Evolutionary conservation across 2,888 invertebrate genomes (phyloP), one percentile per base, ranked within the genome.

Genomic region (Microctonus aethiopoides): DNA sequence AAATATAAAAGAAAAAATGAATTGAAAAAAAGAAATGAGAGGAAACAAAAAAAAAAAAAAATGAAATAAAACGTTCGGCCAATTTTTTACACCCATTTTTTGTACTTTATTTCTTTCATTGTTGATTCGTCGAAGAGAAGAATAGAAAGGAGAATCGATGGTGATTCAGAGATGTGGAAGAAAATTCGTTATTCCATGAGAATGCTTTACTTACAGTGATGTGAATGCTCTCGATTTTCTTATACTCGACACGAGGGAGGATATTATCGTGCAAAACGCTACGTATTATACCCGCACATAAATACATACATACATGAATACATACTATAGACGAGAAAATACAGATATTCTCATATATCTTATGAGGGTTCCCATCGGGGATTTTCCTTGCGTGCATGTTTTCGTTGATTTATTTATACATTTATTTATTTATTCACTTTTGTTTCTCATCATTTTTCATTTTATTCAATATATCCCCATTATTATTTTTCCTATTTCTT

Each of bases 171-270:
- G 59, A 64, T 22, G 64, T 51, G 57, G 51, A 69, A 69, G 41
- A 34, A 59, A 39, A 69, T 64, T 57, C 52, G 46, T 64, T 64
- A 69, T 69, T 69, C 69, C 59, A 36, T 24, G 32, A 63, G 64
- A 67, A 57, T 67, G 59, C 41, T 67, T 32, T 64, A 36, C 20
- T 26, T 26, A 57, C 41, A 20, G 59, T n/a, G 59, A 64, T 56
- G 62, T 62, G 69, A 59, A 59, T 51, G 57, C 54, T 32, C 51
- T 32, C 34, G 34, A 57, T 57, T 57, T 57, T 57, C 13, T 3
- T 22, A 24, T 2, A 54, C 22, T 4, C 11, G 16, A 16, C 6
- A 32, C 16, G 57, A 29, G 16, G 7, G 6, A 46, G 46, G 46
- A 57, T 57, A 57, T 57, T n/a, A 34, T 34, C 34, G 57, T 34